These are phyloP conservation scores for Neomorphus geoffroyi DNA, from an alignment of 2,797 vertebrate species.

Conservation along the genomic window DNA sequence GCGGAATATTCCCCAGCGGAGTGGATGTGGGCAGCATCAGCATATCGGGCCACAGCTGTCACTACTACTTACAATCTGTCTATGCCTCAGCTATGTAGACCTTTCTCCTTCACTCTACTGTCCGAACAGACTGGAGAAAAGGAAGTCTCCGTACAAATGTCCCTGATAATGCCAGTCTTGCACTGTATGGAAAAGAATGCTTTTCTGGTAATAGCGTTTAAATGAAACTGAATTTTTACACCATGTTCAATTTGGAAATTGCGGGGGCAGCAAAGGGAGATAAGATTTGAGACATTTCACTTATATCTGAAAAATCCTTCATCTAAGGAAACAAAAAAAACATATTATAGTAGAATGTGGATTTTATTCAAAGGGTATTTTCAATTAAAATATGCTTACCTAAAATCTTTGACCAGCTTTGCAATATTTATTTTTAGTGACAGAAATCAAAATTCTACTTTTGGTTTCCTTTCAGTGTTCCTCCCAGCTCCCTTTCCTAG, in stretches of 20 bases:
- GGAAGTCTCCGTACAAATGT: background rate
- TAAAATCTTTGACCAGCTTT: background rate
- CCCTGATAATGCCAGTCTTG: background rate
- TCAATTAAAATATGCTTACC: background rate
- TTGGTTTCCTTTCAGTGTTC: background rate
- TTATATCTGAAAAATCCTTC: background rate
- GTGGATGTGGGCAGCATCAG: background rate
- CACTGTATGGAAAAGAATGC: background rate
- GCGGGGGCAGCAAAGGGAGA: background rate
- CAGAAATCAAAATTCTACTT: background rate
- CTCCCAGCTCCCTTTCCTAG: background rate
- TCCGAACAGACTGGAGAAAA: background rate
- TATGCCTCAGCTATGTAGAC: background rate
- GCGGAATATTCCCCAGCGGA: background rate
- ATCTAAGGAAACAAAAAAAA: background rate
- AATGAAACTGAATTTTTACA: background rate
- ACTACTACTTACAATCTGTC: rapidly evolving
- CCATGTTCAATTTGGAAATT: background rate
- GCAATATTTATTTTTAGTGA: background rate
- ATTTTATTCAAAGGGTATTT: background rate
- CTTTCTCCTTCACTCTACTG: background rate
- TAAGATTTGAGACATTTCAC: background rate
- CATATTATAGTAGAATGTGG: background rate
- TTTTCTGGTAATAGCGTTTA: background rate
- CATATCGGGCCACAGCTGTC: background rate